Evolutionary conservation across 2,797 vertebrate genomes (phyloP), one percentile per base, ranked within the genome.

Genomic region (Kryptopterus vitreolus): DNA sequence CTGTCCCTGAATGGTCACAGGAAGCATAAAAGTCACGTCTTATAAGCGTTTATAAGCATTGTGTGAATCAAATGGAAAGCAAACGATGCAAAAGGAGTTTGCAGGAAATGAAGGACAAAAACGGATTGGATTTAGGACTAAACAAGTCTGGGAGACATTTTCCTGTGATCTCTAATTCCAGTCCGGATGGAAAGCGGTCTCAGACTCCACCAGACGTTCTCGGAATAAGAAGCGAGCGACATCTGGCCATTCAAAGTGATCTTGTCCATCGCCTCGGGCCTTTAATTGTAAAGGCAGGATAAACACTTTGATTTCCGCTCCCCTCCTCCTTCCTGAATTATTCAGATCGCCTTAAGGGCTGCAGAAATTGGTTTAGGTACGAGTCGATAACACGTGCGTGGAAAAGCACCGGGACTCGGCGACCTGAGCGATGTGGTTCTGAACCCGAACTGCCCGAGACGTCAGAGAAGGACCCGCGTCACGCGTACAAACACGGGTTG

Each of bases 201-300:
- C 26, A 66, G 33, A 70, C 59, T 31, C 31, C 58, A 33, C 66
- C n/a, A 38, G 15, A 10, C 16, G 77, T 86, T 88, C 85, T 81
- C 79, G 87, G 88, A 85, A 31, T 73, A 86, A 85, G 87, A 82
- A 86, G 9, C 76, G 88, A 86, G 88, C 85, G 81, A 85, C 71
- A 88, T 88, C 89, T 82, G 87, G 84, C 86, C 82, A 86, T 90
- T 91, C 90, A 87, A n/a, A 93, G 93, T 91, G 91, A 91, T 91
- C 90, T 85, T 81, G 82, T 53, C 85, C 83, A 87, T 88, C 85
- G 87, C 89, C 89, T 89, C 89, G 78, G 15, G 86, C 88, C 89
- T 91, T 89, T 92, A 92, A 93, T 92, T 92, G 91, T 91, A 86
- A 90, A 89, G 88, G 86, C 88, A 88, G 91, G 88, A 92, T 91